Conservation (phyloP, 2,888 invertebrate species). For the Emmelina monodactyla region DNA sequence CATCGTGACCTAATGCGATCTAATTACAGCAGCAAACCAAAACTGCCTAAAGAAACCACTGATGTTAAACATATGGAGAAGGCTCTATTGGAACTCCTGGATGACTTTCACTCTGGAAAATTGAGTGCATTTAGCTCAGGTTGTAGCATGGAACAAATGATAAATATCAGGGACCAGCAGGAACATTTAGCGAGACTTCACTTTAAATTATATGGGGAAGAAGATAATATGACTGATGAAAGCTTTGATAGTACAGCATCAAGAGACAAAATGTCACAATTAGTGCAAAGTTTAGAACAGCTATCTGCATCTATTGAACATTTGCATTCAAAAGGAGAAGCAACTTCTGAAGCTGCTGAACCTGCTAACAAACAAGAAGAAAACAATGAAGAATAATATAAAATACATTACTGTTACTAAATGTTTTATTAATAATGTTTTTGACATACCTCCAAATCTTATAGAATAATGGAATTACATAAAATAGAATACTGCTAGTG, state of each 20-base stretch:
- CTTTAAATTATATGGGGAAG: constrained; percentile 76
- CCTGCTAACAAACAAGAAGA: too few relatives aligned
- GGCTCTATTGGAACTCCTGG: constrained; percentile 85
- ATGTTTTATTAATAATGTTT: too few relatives aligned
- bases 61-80: constrained; percentile 97
- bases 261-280: constrained; percentile 81
- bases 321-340: constrained; percentile 65
- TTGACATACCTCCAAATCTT: too few relatives aligned
- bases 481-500: too few relatives aligned
- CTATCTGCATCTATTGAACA: constrained; percentile 86
- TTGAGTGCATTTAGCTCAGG: constrained; percentile 92
- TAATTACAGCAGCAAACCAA: constrained; percentile 43
- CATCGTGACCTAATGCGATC: constrained; percentile 47
- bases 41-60: constrained; percentile 81
- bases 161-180: constrained; percentile 93
- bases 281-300: constrained; percentile 83
- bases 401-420: too few relatives aligned
- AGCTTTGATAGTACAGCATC: constrained; percentile 72
- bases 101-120: constrained; percentile 90
- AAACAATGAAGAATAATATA: too few relatives aligned
- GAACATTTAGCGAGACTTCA: constrained; percentile 91
- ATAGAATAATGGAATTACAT: too few relatives aligned
- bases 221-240: constrained; percentile 56
- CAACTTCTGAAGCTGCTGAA: too few relatives aligned
- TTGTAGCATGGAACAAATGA: constrained; percentile 97